These are phyloP conservation scores for Pseudochromis fuscus DNA, from an alignment of 2,797 vertebrate genomes.

Conservation along the genomic window DNA sequence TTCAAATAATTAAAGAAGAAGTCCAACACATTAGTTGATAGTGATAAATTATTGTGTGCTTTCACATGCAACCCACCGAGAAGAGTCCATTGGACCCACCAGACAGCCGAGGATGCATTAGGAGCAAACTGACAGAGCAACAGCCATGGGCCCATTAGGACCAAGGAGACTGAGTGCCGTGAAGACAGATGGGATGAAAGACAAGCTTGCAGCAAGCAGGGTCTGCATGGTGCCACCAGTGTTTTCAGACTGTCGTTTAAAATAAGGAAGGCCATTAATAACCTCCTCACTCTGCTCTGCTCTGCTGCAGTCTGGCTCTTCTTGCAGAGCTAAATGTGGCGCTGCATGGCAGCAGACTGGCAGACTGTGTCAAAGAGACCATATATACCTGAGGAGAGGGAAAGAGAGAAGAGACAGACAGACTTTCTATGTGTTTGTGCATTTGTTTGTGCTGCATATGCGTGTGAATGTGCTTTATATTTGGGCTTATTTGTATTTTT, in stretches of 20 bases:
- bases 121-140: conserved; percentile 61
- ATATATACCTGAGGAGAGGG: conserved; percentile 60
- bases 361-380: conserved; percentile 73
- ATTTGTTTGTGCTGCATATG: conserved; percentile 33
- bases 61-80: conserved; percentile 42
- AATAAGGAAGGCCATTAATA: conserved; percentile 85
- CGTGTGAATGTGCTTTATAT: conserved; percentile 38
- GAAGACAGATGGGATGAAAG: conserved; percentile 84
- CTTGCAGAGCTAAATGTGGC: conserved; percentile 74
- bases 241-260: conserved; percentile 83
- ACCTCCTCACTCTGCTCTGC: conserved; percentile 77
- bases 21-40: conserved; percentile 30
- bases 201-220: conserved; percentile 75
- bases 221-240: conserved; percentile 78
- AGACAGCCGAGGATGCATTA: conserved; percentile 65
- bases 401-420: conserved; percentile 25
- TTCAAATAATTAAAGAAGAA: conserved; percentile 50
- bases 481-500: conserved; percentile 59
- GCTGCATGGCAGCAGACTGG: conserved; percentile 76
- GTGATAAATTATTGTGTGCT: conserved; percentile 47
- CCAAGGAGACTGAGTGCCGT: conserved; percentile 66
- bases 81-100: conserved; percentile 32
- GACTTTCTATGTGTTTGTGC: conserved; percentile 37
- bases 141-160: conserved; percentile 72
- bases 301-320: conserved; percentile 76